Conservation (phyloP, 2,888 invertebrate genomes). For the Volucella zonaria region DNA sequence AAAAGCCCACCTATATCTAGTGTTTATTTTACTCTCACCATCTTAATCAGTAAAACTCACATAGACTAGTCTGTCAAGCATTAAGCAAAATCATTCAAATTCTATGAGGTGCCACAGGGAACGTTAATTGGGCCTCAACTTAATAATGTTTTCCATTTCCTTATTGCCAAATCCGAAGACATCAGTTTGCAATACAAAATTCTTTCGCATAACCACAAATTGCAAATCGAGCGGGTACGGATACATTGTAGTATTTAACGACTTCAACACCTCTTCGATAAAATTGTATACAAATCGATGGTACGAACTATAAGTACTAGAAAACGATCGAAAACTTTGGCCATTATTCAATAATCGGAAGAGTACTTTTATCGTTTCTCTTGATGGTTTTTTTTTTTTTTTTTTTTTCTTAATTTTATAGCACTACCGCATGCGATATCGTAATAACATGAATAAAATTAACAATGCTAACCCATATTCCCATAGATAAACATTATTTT, state of each 20-base stretch:
- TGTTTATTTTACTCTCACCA: too few relatives aligned
- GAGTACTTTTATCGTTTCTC: conserved; percentile 17
- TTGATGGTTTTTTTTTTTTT: too few relatives aligned
- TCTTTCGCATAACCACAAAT: conserved; percentile 10
- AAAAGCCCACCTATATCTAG: too few relatives aligned
- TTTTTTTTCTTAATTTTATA: conserved; percentile 8
- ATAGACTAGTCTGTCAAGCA: too few relatives aligned
- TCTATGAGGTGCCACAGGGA: too few relatives aligned
- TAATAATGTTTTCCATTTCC: too few relatives aligned
- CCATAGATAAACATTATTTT: conserved; percentile 10
- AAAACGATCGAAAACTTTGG: conserved; percentile 6
- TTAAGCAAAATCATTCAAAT: too few relatives aligned
- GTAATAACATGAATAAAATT: conserved; percentile 46
- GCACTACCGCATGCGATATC: conserved; percentile 47
- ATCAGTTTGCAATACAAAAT: neutral
- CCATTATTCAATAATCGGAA: conserved; percentile 59
- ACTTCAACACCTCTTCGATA: neutral
- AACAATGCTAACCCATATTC: conserved; percentile 39
- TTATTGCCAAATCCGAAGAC: too few relatives aligned
- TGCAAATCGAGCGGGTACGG: neutral
- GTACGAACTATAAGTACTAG: neutral
- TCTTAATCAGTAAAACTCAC: too few relatives aligned
- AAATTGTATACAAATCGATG: conserved; percentile 38
- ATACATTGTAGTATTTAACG: neutral
- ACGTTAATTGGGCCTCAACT: too few relatives aligned